phyloP scores from a whole-genome alignment of 2,797 vertebrate species.

The Alosa sapidissima region DNA sequence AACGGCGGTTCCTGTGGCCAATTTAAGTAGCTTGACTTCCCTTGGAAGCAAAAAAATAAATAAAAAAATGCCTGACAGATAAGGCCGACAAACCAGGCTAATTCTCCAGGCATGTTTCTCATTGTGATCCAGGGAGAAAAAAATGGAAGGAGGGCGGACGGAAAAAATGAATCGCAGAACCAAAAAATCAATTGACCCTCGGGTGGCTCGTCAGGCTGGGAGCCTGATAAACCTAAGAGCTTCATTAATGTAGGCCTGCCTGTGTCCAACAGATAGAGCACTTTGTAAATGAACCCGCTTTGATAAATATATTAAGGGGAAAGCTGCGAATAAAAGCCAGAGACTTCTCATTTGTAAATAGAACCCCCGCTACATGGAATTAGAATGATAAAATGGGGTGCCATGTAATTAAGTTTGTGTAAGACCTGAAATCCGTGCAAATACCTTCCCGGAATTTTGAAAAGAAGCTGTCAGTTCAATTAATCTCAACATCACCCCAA shows the following conservation, averaged over 20 bases:
- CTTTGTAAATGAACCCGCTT: constrained; percentile 99
- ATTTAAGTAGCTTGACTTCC: constrained; percentile 99
- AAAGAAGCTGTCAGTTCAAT: constrained; percentile 99
- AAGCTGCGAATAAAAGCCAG: constrained; percentile 99
- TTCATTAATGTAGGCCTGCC: constrained; percentile 99
- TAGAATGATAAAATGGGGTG: constrained; percentile 99
- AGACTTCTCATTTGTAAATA: constrained; percentile 99
- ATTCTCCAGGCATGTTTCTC: constrained; percentile 99
- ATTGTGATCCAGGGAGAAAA: constrained; percentile 95
- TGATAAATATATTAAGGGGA: constrained; percentile 99
- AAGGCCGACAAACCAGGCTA: constrained; percentile 93
- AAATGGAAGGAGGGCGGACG: constrained; percentile 51
- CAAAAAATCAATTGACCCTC: constrained; percentile 99
- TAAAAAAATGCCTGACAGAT: constrained; percentile 85
- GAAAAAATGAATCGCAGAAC: constrained; percentile 98
- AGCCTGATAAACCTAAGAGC: constrained; percentile 99
- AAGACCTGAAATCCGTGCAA: constrained; percentile 99
- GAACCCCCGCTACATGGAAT: constrained; percentile 99
- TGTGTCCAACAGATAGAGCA: constrained; percentile 99
- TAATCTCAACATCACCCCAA: constrained; percentile 99
- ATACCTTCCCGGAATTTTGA: constrained; percentile 99
- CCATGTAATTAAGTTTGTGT: constrained; percentile 99
- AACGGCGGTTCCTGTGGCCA: constrained; percentile 99
- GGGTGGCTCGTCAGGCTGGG: constrained; percentile 96
- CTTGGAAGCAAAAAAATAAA: constrained; percentile 66